Base-by-base conservation (phyloP, 2,113 vertebrate genomes). In the Epinephelus cyanopodus region DNA sequence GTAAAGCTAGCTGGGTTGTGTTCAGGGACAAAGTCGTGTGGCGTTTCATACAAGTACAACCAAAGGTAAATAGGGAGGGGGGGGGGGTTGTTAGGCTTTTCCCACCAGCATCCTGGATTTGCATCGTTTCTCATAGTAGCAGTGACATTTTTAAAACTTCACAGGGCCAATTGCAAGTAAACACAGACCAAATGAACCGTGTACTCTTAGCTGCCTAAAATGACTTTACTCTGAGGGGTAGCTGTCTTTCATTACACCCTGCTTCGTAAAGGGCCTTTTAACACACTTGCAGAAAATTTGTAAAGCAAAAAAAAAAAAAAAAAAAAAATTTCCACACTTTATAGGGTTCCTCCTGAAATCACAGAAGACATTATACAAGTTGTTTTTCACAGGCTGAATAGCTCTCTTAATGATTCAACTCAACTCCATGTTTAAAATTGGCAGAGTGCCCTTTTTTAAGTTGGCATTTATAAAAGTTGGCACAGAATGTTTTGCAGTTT, bases 61-160 rank as follows among this genome's bases (percentile, higher is more conserved):
- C 33, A 17, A 71, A 50, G 29, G 62, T 58, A 67, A 81, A 87
- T 47, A 75, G 11, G 9, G 2, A 1, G 48, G 39, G 21, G 56
- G 64, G 66, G 53, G 21, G 56, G 64, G 66, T 47, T 8, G 52
- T 79, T 10, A 65, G 54, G 69, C 69, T 13, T 78, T 74, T 68
- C 62, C 67, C 76, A 65, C 45, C 6, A 48, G 74, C 74, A 33
- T 54, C 69, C 21, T 21, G 39, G 13, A 47, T 65, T 84, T 27
- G 8, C 74, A n/a, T 74, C 62, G 18, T 18, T 29, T 58, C 73
- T 78, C 68, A 29, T 45, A 66, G 72, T 68, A 15, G 13, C 15
- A 8, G 17, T 72, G 79, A 58, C 72, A 58, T 72, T 72, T 79
- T 63, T 79, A 56, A 66, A 60, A 53, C 50, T 61, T 78, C 57